These are phyloP conservation scores for Chalcis sispes DNA, from an alignment of 2,888 invertebrate species.

Conservation along the genomic window DNA sequence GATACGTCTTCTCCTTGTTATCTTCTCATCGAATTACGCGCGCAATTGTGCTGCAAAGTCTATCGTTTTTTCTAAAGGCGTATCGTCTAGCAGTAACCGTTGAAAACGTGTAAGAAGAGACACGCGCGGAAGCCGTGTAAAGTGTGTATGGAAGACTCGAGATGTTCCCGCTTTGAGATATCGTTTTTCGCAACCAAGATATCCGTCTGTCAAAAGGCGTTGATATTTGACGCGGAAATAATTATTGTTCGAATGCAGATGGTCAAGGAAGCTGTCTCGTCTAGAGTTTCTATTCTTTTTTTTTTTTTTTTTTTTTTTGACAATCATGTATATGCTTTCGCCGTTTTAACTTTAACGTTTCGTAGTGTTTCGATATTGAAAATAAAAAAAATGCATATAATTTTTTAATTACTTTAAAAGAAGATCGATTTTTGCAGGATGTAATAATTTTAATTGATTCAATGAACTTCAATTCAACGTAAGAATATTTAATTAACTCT, in stretches of 20 bases:
- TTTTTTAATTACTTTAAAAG: too few species aligned
- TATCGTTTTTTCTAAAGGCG: not conserved
- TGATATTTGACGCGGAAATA: conserved; percentile 25
- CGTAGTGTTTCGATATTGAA: too few species aligned
- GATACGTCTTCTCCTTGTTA: not conserved
- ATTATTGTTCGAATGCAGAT: conserved; percentile 9
- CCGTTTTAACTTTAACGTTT: too few species aligned
- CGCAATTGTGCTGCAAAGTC: conserved; percentile 23
- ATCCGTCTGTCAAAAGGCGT: conserved; percentile 26
- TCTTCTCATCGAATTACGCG: conserved; percentile 24
- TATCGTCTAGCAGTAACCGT: conserved; percentile 1
- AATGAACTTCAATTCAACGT: too few species aligned
- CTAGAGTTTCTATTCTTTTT: conserved; percentile 16
- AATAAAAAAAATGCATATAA: too few species aligned
- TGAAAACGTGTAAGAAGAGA: conserved; percentile 41
- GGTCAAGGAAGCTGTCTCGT: conserved; percentile 10
- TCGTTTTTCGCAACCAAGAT: conserved; percentile 20
- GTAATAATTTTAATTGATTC: too few species aligned
- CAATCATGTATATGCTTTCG: too few species aligned
- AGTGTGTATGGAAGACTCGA: not conserved
- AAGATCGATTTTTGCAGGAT: too few species aligned
- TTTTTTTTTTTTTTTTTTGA: not conserved
- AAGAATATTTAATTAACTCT: too few species aligned
- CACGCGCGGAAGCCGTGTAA: not conserved
- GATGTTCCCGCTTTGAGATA: conserved; percentile 3